Evolutionary conservation across 1,140 invertebrate genomes (phyloP).

Genomic region (Octopus bimaculoides): DNA sequence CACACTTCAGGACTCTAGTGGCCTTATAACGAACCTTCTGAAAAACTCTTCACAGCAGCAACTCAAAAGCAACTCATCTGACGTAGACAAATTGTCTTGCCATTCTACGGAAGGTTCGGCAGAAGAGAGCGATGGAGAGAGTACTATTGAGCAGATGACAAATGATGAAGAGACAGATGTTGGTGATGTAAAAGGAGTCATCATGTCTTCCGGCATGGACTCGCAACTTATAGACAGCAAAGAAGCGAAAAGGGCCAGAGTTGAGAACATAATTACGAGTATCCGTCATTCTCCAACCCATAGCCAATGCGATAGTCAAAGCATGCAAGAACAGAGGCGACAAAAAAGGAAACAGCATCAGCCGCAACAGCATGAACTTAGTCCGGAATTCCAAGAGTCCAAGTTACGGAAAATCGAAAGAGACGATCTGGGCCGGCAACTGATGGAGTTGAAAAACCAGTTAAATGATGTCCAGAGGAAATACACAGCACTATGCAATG

Average conservation of each 20-base stretch:
- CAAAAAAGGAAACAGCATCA: conserved; percentile 95
- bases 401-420: conserved; percentile 65
- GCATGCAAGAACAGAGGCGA: conserved; percentile 69
- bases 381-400: conserved; percentile 42
- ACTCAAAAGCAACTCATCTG: background rate
- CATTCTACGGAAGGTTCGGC: background rate
- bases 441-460: conserved; percentile 84
- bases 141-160: conserved; percentile 9
- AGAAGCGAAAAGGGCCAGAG: conserved; percentile 84
- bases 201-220: conserved; percentile 35
- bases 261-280: conserved; percentile 90
- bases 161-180: conserved; percentile 36
- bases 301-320: conserved; percentile 23
- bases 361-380: conserved; percentile 82
- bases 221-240: conserved; percentile 34
- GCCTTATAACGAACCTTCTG: conserved; percentile 11
- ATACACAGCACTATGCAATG: conserved; percentile 80
- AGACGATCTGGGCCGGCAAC: conserved; percentile 76
- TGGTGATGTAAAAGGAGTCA: conserved; percentile 36
- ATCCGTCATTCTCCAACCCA: conserved; percentile 79
- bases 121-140: conserved; percentile 4
- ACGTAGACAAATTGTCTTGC: background rate
- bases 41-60: conserved; percentile 9
- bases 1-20: background rate
- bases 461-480: conserved; percentile 87